Evolutionary conservation across 2,888 invertebrate species (phyloP).

Genomic region (Coelopa pilipes): DNA sequence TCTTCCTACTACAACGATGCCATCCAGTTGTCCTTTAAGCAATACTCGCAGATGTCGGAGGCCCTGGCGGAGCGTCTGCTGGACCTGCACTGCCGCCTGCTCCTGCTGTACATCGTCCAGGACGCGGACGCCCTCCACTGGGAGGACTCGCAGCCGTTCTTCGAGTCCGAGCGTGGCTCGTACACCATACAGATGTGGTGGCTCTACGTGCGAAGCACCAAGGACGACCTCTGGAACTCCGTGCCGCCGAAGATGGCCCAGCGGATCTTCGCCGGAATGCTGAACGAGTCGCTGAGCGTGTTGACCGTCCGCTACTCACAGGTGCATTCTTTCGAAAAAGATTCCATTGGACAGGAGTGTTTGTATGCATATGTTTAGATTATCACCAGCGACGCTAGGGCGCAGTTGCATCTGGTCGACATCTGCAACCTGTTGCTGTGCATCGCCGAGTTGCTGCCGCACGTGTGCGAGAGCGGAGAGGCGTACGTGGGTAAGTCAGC

Average conservation of each 20-base stretch:
- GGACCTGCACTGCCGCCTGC: conserved; percentile 81
- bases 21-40: conserved; percentile 73
- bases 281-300: conserved; percentile 86
- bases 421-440: conserved; percentile 82
- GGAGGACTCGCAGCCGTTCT: conserved; percentile 75
- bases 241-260: conserved; percentile 91
- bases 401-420: conserved; percentile 75
- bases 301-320: conserved; percentile 83
- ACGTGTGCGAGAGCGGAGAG: conserved; percentile 74
- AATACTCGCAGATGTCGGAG: conserved; percentile 84
- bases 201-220: conserved; percentile 83
- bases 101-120: conserved; percentile 83
- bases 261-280: conserved; percentile 84
- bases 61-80: conserved; percentile 84
- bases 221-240: conserved; percentile 85
- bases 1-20: not conserved
- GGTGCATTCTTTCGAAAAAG: conserved; percentile 65
- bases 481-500: conserved; percentile 64
- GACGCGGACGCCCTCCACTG: conserved; percentile 84
- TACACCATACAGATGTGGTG: conserved; percentile 90
- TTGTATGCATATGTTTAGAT: conserved; percentile 70
- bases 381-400: conserved; percentile 72
- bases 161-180: conserved; percentile 80
- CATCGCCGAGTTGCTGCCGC: conserved; percentile 77
- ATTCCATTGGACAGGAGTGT: too few relatives aligned